Evolutionary conservation across 2,113 vertebrate genomes (phyloP).

Genomic region (Bostrychus sinensis): DNA sequence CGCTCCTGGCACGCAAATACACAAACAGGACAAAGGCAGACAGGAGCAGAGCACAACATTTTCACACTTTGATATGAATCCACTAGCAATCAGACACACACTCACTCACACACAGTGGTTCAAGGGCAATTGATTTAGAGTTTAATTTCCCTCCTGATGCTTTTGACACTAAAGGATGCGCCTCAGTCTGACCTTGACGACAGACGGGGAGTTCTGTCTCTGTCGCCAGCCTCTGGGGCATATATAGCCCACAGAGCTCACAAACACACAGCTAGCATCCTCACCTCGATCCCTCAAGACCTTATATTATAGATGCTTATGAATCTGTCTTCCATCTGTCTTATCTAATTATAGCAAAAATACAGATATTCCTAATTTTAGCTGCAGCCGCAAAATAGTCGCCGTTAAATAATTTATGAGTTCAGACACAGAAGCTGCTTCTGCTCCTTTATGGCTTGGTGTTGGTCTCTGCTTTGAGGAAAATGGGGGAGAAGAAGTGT

Average conservation of each 20-base stretch:
- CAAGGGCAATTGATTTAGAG: constrained; percentile 77
- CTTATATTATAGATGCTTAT: constrained; percentile 48
- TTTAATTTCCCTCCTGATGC: constrained; percentile 74
- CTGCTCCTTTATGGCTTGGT: constrained; percentile 27
- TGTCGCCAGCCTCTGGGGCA: constrained; percentile 36
- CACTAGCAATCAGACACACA: constrained; percentile 19
- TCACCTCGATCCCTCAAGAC: constrained; percentile 50
- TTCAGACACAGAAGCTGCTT: constrained; percentile 49
- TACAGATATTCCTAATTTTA: constrained; percentile 64
- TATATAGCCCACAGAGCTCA: constrained; percentile 8
- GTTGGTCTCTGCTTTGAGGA: constrained; percentile 36
- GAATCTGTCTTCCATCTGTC: constrained; percentile 55
- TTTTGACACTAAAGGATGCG: constrained; percentile 67
- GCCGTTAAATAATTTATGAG: constrained; percentile 68
- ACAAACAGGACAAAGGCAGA: constrained; percentile 23
- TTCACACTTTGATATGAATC: constrained; percentile 37
- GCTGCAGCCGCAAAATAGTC: constrained; percentile 59
- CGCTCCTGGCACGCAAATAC: constrained; percentile 39
- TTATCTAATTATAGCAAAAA: constrained; percentile 66
- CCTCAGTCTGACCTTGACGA: constrained; percentile 75
- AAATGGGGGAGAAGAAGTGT: constrained; percentile 25
- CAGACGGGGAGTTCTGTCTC: constrained; percentile 55
- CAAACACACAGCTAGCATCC: constrained; percentile 14
- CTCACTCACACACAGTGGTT: constrained; percentile 28
- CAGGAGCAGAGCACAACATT: constrained; percentile 5